Percentiles rank a stretch among this genome's conserved stretches.
These are phyloP conservation scores for Hirtodrosophila cameraria DNA, from an alignment of 2,888 invertebrate genomes.

Conservation along the genomic window DNA sequence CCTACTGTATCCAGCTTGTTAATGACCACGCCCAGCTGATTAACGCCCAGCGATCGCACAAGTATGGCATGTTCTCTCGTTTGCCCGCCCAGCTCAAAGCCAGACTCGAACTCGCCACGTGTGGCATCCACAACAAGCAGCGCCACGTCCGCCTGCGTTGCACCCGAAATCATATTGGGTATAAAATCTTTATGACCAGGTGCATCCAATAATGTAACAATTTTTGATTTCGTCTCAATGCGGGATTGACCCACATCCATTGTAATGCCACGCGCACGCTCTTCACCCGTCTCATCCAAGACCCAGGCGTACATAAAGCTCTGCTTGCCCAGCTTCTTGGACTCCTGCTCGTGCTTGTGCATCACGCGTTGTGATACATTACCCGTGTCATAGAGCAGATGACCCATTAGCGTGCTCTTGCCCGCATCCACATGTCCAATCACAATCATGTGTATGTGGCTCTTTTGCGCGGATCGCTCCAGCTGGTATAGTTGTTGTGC, in stretches of 20 bases:
- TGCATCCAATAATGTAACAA: conserved; percentile 93
- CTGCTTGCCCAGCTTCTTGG: conserved; percentile 98
- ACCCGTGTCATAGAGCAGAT: conserved; percentile 93
- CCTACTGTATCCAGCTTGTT: conserved; percentile 98
- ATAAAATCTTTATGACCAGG: conserved; percentile 99
- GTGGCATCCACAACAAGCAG: conserved; percentile 98
- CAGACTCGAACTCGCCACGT: conserved; percentile 99
- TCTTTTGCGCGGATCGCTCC: conserved; percentile 92
- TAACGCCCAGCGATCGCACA: conserved; percentile 94
- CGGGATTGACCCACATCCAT: conserved; percentile 98
- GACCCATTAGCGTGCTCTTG: conserved; percentile 92
- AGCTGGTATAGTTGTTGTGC: conserved; percentile 87
- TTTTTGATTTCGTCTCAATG: conserved; percentile 94
- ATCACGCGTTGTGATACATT: conserved; percentile 94
- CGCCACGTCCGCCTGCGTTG: conserved; percentile 99
- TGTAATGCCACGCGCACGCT: conserved; percentile 97
- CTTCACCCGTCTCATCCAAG: conserved; percentile 98
- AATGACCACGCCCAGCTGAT: conserved; percentile 96
- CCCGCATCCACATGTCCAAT: conserved; percentile 94
- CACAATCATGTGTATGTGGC: conserved; percentile 95
- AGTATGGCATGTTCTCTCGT: conserved; percentile 98
- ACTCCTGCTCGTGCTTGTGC: conserved; percentile 99
- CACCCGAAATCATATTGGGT: conserved; percentile 99
- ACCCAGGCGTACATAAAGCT: conserved; percentile 99
- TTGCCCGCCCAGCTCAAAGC: conserved; percentile 99